Percentiles rank a stretch among this genome's conserved stretches.
Evolutionary conservation across 2,888 invertebrate species (phyloP).

Genomic region (Agriopis aurantiaria): DNA sequence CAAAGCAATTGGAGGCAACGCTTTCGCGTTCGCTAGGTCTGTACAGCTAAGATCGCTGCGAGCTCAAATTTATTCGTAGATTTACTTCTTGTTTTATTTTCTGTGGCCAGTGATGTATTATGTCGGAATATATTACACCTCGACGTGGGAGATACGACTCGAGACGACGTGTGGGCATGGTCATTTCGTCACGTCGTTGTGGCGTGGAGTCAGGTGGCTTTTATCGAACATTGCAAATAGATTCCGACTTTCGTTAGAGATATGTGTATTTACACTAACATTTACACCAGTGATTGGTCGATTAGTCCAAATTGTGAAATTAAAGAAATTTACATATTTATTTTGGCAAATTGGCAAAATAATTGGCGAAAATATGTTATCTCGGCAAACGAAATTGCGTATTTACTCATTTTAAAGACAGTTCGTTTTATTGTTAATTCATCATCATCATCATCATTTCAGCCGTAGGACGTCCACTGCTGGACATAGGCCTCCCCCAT

Average conservation of each 20-base stretch:
- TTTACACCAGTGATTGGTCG: not conserved
- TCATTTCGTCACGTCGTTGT: slow-evolving; percentile 47
- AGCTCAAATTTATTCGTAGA: not conserved
- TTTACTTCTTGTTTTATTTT: slow-evolving; percentile 1
- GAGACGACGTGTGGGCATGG: slow-evolving; percentile 46
- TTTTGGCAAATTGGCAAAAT: no score
- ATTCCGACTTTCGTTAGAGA: not conserved
- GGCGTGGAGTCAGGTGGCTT: slow-evolving; percentile 17
- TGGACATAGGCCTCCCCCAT: no score
- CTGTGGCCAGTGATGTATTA: slow-evolving; percentile 50
- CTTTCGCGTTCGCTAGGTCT: no score
- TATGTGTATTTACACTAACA: not conserved
- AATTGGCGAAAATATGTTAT: no score
- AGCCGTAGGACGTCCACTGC: no score
- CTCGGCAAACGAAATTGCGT: no score
- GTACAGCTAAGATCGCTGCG: not conserved
- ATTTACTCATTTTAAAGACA: no score
- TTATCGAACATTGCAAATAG: slow-evolving; percentile 24
- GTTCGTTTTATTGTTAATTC: no score
- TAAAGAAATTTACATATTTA: not conserved
- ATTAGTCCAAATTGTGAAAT: not conserved
- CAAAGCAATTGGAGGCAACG: no score
- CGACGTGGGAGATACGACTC: slow-evolving; percentile 50
- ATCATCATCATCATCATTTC: no score
- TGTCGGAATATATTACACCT: slow-evolving; percentile 53